Percentiles rank a stretch among this genome's conserved stretches.
These are phyloP conservation scores for Thermophis baileyi DNA, from an alignment of 2,113 vertebrate genomes.

Conservation along the genomic window DNA sequence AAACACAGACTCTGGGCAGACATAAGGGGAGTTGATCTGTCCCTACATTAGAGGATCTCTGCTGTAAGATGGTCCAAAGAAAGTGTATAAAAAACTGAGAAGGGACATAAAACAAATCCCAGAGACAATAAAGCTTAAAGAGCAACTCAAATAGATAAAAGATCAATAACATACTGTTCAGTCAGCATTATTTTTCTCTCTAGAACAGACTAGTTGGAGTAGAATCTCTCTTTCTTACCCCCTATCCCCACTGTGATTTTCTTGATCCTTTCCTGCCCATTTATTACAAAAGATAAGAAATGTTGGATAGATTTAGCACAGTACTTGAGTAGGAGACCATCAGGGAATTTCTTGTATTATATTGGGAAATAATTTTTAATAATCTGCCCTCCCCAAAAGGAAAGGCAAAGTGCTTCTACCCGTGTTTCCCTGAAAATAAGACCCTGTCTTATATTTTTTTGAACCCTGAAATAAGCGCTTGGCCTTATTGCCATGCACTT, in stretches of 20 bases:
- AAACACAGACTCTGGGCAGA: neutral
- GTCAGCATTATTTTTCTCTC: neutral
- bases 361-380: neutral
- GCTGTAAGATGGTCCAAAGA: neutral
- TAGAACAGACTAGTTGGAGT: neutral
- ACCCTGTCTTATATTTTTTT: too few relatives aligned
- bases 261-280: neutral
- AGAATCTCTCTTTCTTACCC: neutral
- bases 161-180: neutral
- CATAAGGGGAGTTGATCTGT: neutral
- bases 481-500: too few relatives aligned
- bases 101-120: neutral
- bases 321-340: neutral
- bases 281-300: neutral
- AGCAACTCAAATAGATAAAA: neutral
- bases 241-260: neutral
- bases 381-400: neutral
- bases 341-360: neutral
- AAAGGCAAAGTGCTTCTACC: neutral
- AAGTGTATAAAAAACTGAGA: neutral
- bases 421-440: too few relatives aligned
- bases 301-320: neutral
- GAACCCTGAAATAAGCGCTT: too few relatives aligned
- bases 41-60: neutral
- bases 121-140: neutral